Percentiles rank a stretch among this genome's conserved stretches.
Conservation (phyloP, 1,140 invertebrate genomes). For the Heliothis subflexa region DNA sequence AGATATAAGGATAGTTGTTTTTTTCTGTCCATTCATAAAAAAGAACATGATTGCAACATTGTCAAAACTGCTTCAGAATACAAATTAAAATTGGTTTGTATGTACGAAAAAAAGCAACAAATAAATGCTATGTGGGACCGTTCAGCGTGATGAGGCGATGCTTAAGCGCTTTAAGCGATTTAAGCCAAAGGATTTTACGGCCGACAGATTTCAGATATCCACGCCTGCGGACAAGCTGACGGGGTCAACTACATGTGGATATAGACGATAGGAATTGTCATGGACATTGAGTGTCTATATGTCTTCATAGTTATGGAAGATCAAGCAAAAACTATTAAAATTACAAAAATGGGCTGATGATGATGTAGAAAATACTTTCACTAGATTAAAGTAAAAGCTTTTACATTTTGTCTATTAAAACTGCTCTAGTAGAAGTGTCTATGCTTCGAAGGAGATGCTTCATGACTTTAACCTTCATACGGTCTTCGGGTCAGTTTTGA, state of each 20-base stretch:
- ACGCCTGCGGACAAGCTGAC: slow-evolving; percentile 72
- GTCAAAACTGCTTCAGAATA: slow-evolving; percentile 40
- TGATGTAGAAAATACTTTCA: too few species aligned
- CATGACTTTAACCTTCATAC: too few species aligned
- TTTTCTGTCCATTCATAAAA: background rate
- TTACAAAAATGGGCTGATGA: too few species aligned
- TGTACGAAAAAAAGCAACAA: slow-evolving; percentile 69
- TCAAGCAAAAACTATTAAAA: background rate
- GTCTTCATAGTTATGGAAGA: too few species aligned
- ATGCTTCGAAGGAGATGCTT: too few species aligned
- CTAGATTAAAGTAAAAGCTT: slow-evolving; percentile 21
- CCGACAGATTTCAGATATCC: slow-evolving; percentile 77
- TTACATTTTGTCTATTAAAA: too few species aligned
- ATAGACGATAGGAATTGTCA: slow-evolving; percentile 19
- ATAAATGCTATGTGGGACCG: slow-evolving; percentile 66
- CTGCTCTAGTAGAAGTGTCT: too few species aligned
- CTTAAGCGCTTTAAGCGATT: slow-evolving; percentile 80
- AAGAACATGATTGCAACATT: background rate
- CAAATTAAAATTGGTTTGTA: slow-evolving; percentile 61
- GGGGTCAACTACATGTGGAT: slow-evolving; percentile 61
- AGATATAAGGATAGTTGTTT: too few species aligned
- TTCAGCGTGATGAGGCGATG: slow-evolving; percentile 73
- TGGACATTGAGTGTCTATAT: background rate
- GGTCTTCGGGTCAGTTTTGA: too few species aligned
- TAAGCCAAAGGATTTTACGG: slow-evolving; percentile 85